Base-by-base conservation (phyloP, 2,888 invertebrate genomes). In the Aethes cnicana region DNA sequence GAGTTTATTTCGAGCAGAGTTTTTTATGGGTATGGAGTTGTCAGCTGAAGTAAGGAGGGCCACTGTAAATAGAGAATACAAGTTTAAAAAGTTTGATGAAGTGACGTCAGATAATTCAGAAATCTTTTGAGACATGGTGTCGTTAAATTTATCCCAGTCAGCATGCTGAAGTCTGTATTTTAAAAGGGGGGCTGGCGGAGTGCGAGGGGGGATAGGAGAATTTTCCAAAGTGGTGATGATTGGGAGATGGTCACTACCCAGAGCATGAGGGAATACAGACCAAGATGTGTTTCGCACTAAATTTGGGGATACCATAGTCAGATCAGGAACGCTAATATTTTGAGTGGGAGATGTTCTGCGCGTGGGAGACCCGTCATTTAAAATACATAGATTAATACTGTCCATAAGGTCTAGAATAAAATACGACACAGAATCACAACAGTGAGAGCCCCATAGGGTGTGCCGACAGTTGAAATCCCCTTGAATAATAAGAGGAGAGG, bases 401-500 rank as follows among this genome's bases (percentile, higher is more conserved):
- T 53, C 50, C 43, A 46, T n/a, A 5, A 58, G 6, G 1, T 50
- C 53, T 4, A 53, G 6, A 6, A 44, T 42, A 9, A 5, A 18
- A 3, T 26, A 11, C 18, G 44, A 17, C n/a, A 50, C 30, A 1
- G 35, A 8, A 9, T 56, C 32, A 25, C 20, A 35, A 16, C 17
- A 43, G 35, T 54, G 18, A 9, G 23, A 47, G 4, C 53, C 56
- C 54, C 53, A 56, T n/a, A n/a, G n/a, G n/a, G n/a, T n/a, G n/a
- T n/a, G n/a, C n/a, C n/a, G n/a, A n/a, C n/a, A n/a, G n/a, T n/a
- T n/a, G n/a, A n/a, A n/a, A n/a, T n/a, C n/a, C n/a, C n/a, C n/a
- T n/a, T n/a, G n/a, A n/a, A n/a, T 16, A 20, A 56, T 3, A 11
- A 48, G 9, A 17, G 55, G 48, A 3, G 2, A 2, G 7, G 42